Conservation (phyloP, 1,140 invertebrate genomes). For the Macrotrachela quadricornifera region DNA sequence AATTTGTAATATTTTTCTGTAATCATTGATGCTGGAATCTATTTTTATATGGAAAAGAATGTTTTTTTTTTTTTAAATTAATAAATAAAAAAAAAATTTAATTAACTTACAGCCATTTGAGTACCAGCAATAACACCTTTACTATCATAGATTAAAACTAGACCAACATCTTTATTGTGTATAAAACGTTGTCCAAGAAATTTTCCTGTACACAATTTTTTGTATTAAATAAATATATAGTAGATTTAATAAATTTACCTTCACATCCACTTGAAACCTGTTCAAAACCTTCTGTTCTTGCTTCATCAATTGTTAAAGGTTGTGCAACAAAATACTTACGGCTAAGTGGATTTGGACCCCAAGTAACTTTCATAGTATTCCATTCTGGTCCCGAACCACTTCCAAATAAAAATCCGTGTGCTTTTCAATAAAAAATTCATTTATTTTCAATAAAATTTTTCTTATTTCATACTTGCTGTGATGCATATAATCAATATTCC, state of each 20-base stretch:
- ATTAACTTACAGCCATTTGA: slow-evolving; percentile 16
- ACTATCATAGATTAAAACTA: slow-evolving; percentile 19
- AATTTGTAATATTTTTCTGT: not conserved
- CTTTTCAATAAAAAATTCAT: too few relatives aligned
- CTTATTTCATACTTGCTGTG: too few relatives aligned
- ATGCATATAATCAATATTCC: too few relatives aligned
- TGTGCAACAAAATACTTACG: not conserved
- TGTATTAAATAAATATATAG: too few relatives aligned
- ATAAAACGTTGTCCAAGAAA: slow-evolving; percentile 22
- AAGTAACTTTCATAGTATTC: slow-evolving; percentile 8
- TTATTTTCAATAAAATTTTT: too few relatives aligned
- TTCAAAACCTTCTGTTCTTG: not conserved
- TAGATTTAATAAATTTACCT: too few relatives aligned
- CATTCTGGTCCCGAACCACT: not conserved
- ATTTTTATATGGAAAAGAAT: not conserved
- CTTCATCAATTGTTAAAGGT: slow-evolving; percentile 1
- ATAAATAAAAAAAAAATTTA: not conserved
- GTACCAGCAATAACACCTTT: slow-evolving; percentile 26
- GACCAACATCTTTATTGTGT: slow-evolving; percentile 16
- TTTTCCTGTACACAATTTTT: slow-evolving; percentile 9
- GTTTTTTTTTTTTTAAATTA: not conserved
- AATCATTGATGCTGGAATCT: not conserved
- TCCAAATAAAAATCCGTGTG: too few relatives aligned
- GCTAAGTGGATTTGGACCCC: slow-evolving; percentile 8
- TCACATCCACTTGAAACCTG: too few relatives aligned